Evolutionary conservation across 2,888 invertebrate species (phyloP).

Genomic region (Plebejus argus): DNA sequence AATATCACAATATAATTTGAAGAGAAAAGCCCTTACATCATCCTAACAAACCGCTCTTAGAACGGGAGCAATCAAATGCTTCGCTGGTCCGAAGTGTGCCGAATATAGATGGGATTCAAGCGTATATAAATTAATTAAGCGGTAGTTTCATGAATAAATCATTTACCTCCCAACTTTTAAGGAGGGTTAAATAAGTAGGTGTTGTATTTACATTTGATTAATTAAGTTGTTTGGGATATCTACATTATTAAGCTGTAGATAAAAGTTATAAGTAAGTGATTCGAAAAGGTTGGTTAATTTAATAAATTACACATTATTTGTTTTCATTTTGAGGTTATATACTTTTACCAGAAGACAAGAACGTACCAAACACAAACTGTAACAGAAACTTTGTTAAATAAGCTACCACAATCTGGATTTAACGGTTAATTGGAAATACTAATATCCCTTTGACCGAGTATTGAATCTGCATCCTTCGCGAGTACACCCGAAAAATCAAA

Average conservation of each 20-base stretch:
- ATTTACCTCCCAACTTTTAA: constrained; percentile 35
- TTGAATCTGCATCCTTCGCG: too few relatives aligned
- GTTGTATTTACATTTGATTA: constrained; percentile 3
- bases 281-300: too few relatives aligned
- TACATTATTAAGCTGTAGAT: neutral
- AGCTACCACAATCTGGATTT: neutral
- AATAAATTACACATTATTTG: too few relatives aligned
- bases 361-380: too few relatives aligned
- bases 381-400: neutral
- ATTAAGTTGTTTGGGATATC: neutral
- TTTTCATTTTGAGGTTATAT: too few relatives aligned
- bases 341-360: too few relatives aligned
- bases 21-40: constrained; percentile 34
- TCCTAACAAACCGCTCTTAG: constrained; percentile 41
- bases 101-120: constrained; percentile 40
- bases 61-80: constrained; percentile 46
- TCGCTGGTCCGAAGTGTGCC: constrained; percentile 44
- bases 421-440: neutral
- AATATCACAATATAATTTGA: constrained; percentile 37
- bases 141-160: constrained; percentile 45
- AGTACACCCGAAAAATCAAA: too few relatives aligned
- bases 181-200: neutral
- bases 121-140: constrained; percentile 46
- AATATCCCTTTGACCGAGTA: neutral
- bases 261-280: neutral